These are phyloP conservation scores for Scrobipalpa costella DNA, from an alignment of 2,888 invertebrate species.

Conservation along the genomic window DNA sequence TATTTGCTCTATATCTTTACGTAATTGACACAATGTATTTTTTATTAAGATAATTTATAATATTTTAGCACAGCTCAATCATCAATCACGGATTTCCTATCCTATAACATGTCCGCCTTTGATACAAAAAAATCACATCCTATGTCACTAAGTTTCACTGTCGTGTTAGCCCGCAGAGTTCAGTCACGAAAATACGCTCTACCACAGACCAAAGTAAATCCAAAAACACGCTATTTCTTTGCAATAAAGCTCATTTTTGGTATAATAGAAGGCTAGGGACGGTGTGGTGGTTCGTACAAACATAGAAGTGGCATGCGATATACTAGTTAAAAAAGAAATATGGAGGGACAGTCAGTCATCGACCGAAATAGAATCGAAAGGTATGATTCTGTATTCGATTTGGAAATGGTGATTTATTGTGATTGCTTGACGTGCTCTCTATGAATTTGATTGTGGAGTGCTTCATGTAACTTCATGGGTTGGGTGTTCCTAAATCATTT, in stretches of 20 bases:
- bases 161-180: constrained; percentile 2
- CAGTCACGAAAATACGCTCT: background rate
- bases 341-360: background rate
- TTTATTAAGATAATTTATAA: too few relatives aligned
- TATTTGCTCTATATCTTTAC: too few relatives aligned
- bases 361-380: constrained; percentile 1
- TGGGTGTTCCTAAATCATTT: too few relatives aligned
- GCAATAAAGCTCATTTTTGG: background rate
- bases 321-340: constrained; percentile 9
- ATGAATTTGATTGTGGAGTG: background rate
- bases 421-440: background rate
- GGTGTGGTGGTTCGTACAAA: background rate
- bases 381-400: constrained; percentile 3
- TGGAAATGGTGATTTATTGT: constrained; percentile 10
- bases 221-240: background rate
- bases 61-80: background rate
- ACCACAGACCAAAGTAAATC: background rate
- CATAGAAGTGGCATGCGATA: background rate
- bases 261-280: background rate
- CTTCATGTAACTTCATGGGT: too few relatives aligned
- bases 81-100: background rate
- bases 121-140: background rate
- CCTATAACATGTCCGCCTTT: background rate
- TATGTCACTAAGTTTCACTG: constrained; percentile 7
- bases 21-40: too few relatives aligned